phyloP scores from a whole-genome alignment of 2,113 vertebrate species.

The Psammodynastes pulverulentus region DNA sequence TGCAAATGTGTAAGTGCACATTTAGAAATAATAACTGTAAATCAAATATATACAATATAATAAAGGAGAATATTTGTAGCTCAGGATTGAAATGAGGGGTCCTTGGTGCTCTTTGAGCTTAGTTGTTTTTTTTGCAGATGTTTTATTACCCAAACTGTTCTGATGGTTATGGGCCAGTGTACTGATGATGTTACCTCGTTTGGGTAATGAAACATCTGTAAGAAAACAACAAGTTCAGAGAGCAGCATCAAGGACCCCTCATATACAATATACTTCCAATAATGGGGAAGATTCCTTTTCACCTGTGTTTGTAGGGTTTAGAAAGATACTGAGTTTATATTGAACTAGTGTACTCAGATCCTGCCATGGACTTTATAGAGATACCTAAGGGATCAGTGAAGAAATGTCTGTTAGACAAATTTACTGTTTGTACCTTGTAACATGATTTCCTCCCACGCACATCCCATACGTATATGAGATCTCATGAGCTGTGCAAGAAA shows the following conservation, averaged over 20 bases:
- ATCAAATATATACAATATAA: not conserved
- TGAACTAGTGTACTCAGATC: not conserved
- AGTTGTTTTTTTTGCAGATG: not conserved
- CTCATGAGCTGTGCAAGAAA: not conserved
- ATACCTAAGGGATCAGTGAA: not conserved
- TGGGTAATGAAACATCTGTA: not conserved
- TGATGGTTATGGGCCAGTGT: not conserved
- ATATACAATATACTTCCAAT: not conserved
- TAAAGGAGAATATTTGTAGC: not conserved
- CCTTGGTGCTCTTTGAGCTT: not conserved
- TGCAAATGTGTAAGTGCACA: not conserved
- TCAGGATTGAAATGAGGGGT: not conserved
- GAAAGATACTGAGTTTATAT: not conserved
- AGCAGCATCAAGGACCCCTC: not conserved
- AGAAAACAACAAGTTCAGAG: not conserved
- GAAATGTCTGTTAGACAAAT: not conserved
- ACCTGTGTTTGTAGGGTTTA: not conserved
- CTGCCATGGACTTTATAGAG: not conserved
- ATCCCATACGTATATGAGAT: not conserved
- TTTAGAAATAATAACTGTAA: not conserved
- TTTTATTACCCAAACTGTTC: not conserved
- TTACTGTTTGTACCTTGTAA: not conserved
- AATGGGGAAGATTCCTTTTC: not conserved
- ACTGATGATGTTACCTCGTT: not conserved
- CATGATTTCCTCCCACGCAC: not conserved